Conservation (phyloP, 1,140 invertebrate species). For the Drosophila mayri region DNA sequence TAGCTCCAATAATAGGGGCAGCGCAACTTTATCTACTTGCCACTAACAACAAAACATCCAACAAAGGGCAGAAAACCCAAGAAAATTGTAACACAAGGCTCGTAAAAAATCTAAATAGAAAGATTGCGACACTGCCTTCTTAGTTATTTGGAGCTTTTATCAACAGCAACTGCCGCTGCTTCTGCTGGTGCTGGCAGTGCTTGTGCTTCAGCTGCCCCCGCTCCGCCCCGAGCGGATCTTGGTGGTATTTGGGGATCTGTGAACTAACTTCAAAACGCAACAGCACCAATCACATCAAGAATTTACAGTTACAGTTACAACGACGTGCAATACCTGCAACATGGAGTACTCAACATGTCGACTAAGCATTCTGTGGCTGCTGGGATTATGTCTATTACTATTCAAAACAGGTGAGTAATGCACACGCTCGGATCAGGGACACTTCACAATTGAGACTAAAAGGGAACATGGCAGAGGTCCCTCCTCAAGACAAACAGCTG, state of each 20-base stretch:
- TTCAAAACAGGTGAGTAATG: slow-evolving; percentile 63
- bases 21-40: slow-evolving; percentile 20
- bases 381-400: slow-evolving; percentile 70
- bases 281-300: slow-evolving; percentile 55
- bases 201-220: slow-evolving; percentile 21
- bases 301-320: slow-evolving; percentile 77
- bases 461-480: background rate
- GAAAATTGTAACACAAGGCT: slow-evolving; percentile 64
- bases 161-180: slow-evolving; percentile 27
- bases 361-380: slow-evolving; percentile 61
- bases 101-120: slow-evolving; percentile 66
- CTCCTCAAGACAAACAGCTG: slow-evolving; percentile 13
- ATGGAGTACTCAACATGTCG: slow-evolving; percentile 68
- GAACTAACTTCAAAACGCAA: slow-evolving; percentile 68
- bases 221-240: slow-evolving; percentile 21
- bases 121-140: slow-evolving; percentile 70
- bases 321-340: slow-evolving; percentile 62
- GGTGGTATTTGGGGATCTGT: slow-evolving; percentile 71
- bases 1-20: slow-evolving; percentile 55
- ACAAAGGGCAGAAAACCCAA: slow-evolving; percentile 43
- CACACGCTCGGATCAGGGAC: too few relatives aligned
- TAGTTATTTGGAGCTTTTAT: slow-evolving; percentile 62
- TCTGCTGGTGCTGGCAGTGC: slow-evolving; percentile 10
- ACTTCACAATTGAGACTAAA: background rate
- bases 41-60: slow-evolving; percentile 39